phyloP scores from a whole-genome alignment of 2,113 vertebrate genomes.

The Cyprinodon tularosa region DNA sequence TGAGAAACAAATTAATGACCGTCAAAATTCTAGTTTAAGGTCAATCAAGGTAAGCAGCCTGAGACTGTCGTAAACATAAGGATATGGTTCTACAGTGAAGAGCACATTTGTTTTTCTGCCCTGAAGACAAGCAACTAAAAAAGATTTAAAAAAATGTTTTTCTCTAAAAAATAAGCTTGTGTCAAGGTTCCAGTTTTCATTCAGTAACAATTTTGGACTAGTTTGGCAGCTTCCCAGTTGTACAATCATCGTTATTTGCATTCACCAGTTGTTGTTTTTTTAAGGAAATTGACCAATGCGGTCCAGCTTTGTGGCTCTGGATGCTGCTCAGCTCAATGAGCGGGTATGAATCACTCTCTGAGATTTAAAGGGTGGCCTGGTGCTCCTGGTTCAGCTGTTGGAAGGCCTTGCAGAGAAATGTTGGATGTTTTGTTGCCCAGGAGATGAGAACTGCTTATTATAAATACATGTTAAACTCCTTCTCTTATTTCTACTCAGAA shows the following conservation, averaged over 20 bases:
- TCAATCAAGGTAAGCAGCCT: neutral
- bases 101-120: slow-evolving; percentile 16
- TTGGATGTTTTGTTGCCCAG: slow-evolving; percentile 36
- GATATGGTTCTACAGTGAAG: slow-evolving; percentile 6
- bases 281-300: slow-evolving; percentile 28
- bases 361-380: slow-evolving; percentile 38
- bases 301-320: slow-evolving; percentile 58
- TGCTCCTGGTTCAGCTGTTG: slow-evolving; percentile 31
- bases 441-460: slow-evolving; percentile 57
- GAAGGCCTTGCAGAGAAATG: slow-evolving; percentile 30
- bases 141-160: slow-evolving; percentile 20
- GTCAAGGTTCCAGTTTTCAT: slow-evolving; percentile 22
- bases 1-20: neutral
- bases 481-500: slow-evolving; percentile 27
- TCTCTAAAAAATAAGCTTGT: slow-evolving; percentile 7
- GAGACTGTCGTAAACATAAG: too few species aligned
- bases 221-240: slow-evolving; percentile 38
- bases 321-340: slow-evolving; percentile 43
- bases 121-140: slow-evolving; percentile 16
- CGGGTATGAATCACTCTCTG: slow-evolving; percentile 54
- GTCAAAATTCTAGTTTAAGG: neutral
- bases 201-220: slow-evolving; percentile 30
- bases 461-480: slow-evolving; percentile 50
- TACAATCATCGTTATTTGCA: slow-evolving; percentile 46
- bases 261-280: slow-evolving; percentile 53